Percentiles rank a stretch among this genome's conserved stretches.
Evolutionary conservation across 64 coral and sea anemone species (phyloP).

Genomic region (Stichodactyla mertensii): DNA sequence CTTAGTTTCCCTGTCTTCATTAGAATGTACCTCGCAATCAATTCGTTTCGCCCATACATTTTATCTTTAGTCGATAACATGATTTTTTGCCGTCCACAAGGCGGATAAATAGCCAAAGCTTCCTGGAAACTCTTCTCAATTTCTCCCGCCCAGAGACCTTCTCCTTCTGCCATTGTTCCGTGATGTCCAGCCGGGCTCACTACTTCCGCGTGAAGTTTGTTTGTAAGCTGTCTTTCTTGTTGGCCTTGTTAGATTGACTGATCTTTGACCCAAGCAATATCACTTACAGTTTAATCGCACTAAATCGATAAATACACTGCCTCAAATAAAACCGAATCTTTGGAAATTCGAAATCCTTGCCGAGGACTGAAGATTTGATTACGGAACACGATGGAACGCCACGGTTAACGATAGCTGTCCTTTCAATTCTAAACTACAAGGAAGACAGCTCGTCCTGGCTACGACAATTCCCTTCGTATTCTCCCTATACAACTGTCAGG

Average conservation of each 20-base stretch:
- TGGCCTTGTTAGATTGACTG: background rate
- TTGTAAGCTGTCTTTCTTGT: background rate
- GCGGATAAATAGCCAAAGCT: conserved; percentile 97
- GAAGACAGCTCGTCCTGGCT: background rate
- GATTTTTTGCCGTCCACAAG: conserved; percentile 96
- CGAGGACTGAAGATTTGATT: background rate
- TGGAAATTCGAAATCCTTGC: background rate
- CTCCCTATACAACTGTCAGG: background rate
- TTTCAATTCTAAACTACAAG: conserved; percentile 4
- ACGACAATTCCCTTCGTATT: background rate
- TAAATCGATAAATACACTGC: background rate
- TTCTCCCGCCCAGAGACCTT: conserved; percentile 91
- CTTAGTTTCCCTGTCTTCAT: conserved; percentile 97
- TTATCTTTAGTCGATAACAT: conserved; percentile 99
- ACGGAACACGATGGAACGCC: background rate
- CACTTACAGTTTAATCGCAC: background rate
- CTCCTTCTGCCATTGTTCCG: conserved; percentile 44
- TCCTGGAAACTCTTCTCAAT: conserved; percentile 99
- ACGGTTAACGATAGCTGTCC: background rate
- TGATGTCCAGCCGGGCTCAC: background rate
- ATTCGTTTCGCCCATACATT: conserved; percentile 97
- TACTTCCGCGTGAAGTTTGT: background rate
- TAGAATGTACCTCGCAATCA: conserved; percentile 91
- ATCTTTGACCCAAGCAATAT: conserved; percentile 23
- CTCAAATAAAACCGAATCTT: background rate